Conservation (phyloP, 2,113 vertebrate genomes). For the Ceuthmochares aereus region DNA sequence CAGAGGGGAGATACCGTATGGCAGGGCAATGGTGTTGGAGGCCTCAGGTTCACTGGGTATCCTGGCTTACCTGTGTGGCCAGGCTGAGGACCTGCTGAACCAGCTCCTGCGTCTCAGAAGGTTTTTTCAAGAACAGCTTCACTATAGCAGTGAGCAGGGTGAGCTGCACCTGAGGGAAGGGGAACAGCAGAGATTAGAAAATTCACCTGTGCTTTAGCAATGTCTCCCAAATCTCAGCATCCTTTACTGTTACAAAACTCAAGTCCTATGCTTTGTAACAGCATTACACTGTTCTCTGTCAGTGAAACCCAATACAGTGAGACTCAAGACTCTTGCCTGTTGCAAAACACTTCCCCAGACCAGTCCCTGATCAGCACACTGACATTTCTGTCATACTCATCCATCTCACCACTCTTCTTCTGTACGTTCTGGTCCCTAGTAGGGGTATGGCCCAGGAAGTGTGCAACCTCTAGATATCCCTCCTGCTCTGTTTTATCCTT, state of each 20-base stretch:
- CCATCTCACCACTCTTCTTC: neutral
- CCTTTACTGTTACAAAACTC: neutral
- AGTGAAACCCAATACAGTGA: neutral
- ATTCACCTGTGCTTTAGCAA: neutral
- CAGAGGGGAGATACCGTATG: neutral
- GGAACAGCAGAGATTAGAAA: neutral
- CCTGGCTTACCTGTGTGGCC: constrained; percentile 90
- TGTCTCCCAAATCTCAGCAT: neutral
- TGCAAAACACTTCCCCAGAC: neutral
- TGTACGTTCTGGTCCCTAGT: neutral
- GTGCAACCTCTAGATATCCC: neutral
- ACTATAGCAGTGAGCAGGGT: constrained; percentile 95
- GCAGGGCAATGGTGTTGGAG: neutral
- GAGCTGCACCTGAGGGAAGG: constrained; percentile 87
- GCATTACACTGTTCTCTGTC: neutral
- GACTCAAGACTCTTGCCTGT: neutral
- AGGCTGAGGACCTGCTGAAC: constrained; percentile 96
- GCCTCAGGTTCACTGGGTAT: neutral
- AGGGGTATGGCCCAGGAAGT: neutral
- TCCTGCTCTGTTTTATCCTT: neutral
- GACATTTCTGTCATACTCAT: neutral
- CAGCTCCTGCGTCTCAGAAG: constrained; percentile 95
- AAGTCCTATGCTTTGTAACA: neutral
- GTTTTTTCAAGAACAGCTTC: constrained; percentile 96
- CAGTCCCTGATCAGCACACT: neutral